Evolutionary conservation across 2,888 invertebrate genomes (phyloP), one percentile per base, ranked within the genome.

Genomic region (Oxystoma pomonae): DNA sequence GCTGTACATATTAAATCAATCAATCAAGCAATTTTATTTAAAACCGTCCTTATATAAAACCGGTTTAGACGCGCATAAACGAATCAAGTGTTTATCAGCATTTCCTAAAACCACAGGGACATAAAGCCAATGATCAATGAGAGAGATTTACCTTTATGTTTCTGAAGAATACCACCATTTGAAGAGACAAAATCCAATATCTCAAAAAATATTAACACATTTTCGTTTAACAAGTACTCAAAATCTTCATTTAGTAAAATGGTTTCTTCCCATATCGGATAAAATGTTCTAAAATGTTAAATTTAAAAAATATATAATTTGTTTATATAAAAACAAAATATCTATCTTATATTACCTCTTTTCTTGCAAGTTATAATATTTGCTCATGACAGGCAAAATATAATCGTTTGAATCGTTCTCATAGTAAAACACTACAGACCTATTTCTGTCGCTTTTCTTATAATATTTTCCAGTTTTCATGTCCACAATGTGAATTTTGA

Each of bases 181-280:
- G 21, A 19, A 18, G 58, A 59, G 16, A 63, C 35, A 64, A 64
- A 64, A 57, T 66, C 59, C 64, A 64, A 57, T 22, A 83, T 72
- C 69, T 83, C 83, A 65, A 83, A 83, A 56, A 83, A 75, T 61
- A 83, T 72, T 1, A 83, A 69, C 1, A 76, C 72, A n/a, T 75
- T 74, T 49, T 77, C 74, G 60, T 72, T 70, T 17, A 78, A 56
- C 12, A 83, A 62, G 63, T 77, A 76, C 18, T 78, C 69, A 59
- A 79, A 80, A 65, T 82, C 83, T 72, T 88, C 86, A 73, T 87
- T 86, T 68, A 89, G 84, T 49, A 88, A 75, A 5, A 90, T 72
- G 57, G 85, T 78, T 75, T 90, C 89, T 73, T 90, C 87, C 90
- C 90, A 90, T 1, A 81, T 75, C 2, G 88, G 87, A 68, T 68